phyloP scores from a whole-genome alignment of 2,113 vertebrate genomes.

The Seriola dumerili region DNA sequence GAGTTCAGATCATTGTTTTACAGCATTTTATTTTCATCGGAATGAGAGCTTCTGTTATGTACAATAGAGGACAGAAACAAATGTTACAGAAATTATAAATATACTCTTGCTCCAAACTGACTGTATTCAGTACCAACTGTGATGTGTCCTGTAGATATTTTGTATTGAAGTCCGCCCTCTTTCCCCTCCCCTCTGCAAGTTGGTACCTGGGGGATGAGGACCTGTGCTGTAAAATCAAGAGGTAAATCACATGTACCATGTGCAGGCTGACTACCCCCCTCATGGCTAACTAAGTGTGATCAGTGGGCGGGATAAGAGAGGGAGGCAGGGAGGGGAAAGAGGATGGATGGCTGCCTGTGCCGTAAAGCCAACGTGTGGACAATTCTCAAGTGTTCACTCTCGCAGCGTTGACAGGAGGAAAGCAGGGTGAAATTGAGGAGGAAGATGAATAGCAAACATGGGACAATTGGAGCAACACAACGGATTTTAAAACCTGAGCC shows the following conservation, averaged over 20 bases:
- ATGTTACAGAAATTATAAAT: slow-evolving; percentile 84
- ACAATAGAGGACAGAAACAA: slow-evolving; percentile 85
- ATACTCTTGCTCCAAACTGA: slow-evolving; percentile 68
- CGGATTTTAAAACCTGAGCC: slow-evolving; percentile 90
- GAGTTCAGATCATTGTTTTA: slow-evolving; percentile 25
- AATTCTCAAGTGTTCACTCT: slow-evolving; percentile 22
- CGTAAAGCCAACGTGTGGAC: slow-evolving; percentile 9
- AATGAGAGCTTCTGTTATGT: slow-evolving; percentile 84
- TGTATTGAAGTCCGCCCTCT: slow-evolving; percentile 17
- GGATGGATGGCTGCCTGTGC: slow-evolving; percentile 27
- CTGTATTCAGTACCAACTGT: slow-evolving; percentile 37
- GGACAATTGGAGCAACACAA: slow-evolving; percentile 30
- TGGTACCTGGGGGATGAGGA: slow-evolving; percentile 15
- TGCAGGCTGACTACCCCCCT: slow-evolving; percentile 7
- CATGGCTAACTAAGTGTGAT: slow-evolving; percentile 23
- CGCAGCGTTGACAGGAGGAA: slow-evolving; percentile 3
- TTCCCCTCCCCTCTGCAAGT: slow-evolving; percentile 7
- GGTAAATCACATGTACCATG: slow-evolving; percentile 17
- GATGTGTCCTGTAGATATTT: slow-evolving; percentile 16
- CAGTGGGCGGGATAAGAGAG: slow-evolving; percentile 13
- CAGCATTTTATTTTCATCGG: slow-evolving; percentile 74
- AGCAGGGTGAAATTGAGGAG: neutral
- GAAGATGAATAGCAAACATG: slow-evolving; percentile 26
- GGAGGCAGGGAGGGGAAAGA: slow-evolving; percentile 6
- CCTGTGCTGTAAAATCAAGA: slow-evolving; percentile 36